Percentiles rank a stretch among this genome's conserved stretches.
Conservation (phyloP, 2,113 vertebrate species). For the Pelmatolapia mariae region DNA sequence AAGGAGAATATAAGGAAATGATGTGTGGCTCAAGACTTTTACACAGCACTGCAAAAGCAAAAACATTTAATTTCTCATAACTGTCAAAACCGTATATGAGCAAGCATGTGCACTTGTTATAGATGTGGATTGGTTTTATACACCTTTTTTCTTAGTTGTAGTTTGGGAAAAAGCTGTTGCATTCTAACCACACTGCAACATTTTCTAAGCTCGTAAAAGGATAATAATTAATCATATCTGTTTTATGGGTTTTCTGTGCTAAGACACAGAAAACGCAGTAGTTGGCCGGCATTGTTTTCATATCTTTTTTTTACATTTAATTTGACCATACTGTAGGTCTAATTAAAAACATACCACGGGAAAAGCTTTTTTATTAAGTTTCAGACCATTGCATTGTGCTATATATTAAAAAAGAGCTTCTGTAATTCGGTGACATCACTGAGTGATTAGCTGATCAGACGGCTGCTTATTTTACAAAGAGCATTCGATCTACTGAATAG, state of each 20-base stretch:
- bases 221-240: background rate
- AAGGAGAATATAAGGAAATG: background rate
- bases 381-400: background rate
- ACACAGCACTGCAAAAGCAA: background rate
- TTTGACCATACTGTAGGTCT: background rate
- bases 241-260: background rate
- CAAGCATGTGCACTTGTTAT: background rate
- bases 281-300: background rate
- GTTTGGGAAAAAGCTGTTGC: fast-evolving
- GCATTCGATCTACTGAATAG: background rate
- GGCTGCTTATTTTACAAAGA: background rate
- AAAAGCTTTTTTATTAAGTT: background rate
- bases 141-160: background rate
- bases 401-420: background rate
- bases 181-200: background rate
- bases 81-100: background rate
- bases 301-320: background rate
- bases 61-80: background rate
- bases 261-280: background rate
- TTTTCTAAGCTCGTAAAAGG: background rate
- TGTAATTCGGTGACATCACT: background rate
- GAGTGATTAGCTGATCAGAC: background rate
- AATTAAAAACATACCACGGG: background rate
- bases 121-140: background rate
- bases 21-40: background rate